Percentiles rank a stretch among this genome's conserved stretches.
phyloP scores from a whole-genome alignment of 1,140 invertebrate genomes.

The Prorops nasuta region DNA sequence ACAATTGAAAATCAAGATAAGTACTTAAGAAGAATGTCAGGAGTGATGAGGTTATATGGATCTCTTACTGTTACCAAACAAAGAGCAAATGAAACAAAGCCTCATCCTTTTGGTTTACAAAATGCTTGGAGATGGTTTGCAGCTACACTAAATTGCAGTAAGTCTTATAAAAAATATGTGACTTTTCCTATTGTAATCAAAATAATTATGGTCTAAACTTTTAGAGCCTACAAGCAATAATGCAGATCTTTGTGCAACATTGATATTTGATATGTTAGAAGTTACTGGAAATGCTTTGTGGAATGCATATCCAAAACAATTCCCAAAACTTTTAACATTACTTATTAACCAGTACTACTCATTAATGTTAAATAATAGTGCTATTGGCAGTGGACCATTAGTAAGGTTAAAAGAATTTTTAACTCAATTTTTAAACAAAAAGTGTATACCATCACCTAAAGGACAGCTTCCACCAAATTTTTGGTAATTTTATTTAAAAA shows the following conservation, averaged over 20 bases:
- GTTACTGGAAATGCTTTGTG: conserved; percentile 71
- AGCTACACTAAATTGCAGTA: conserved; percentile 70
- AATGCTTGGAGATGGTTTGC: conserved; percentile 83
- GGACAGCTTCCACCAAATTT: conserved; percentile 66
- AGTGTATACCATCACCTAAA: conserved; percentile 64
- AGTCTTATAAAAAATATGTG: too few species aligned
- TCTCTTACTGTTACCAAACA: conserved; percentile 72
- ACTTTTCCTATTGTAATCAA: too few species aligned
- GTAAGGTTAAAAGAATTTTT: conserved; percentile 74
- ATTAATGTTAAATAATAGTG: conserved; percentile 57
- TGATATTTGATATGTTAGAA: conserved; percentile 77
- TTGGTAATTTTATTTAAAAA: conserved; percentile 63
- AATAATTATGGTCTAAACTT: too few species aligned
- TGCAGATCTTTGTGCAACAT: conserved; percentile 64
- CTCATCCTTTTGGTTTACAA: conserved; percentile 70
- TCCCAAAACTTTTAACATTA: conserved; percentile 71
- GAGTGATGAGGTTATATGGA: conserved; percentile 75
- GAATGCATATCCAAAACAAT: conserved; percentile 71
- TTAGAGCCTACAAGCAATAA: conserved; percentile 71
- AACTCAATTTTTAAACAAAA: conserved; percentile 61
- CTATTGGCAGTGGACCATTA: conserved; percentile 72
- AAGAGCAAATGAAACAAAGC: conserved; percentile 56
- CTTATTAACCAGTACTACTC: conserved; percentile 68
- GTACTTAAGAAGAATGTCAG: conserved; percentile 81
- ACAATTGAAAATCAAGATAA: conserved; percentile 77